Conservation (phyloP, 2,113 vertebrate genomes). For the Globicephala melas region DNA sequence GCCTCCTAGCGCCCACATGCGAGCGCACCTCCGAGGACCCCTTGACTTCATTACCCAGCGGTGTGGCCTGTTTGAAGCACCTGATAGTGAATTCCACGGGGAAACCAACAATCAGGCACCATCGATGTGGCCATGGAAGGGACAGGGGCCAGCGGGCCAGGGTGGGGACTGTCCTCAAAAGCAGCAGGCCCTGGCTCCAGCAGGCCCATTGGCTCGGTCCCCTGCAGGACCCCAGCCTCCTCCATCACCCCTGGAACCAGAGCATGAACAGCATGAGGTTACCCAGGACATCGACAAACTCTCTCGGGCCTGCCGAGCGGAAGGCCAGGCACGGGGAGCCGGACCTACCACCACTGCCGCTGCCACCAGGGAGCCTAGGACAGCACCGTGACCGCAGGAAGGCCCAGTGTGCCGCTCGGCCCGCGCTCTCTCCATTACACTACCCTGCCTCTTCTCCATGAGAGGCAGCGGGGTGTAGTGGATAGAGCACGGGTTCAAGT, state of each 20-base stretch:
- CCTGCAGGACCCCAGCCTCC: background rate
- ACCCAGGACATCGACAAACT: background rate
- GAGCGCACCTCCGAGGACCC: background rate
- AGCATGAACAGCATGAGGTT: background rate
- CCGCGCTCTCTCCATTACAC: constrained; percentile 65
- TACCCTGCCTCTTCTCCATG: constrained; percentile 64
- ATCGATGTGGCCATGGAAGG: accelerated
- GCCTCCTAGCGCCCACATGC: background rate
- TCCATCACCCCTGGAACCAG: background rate
- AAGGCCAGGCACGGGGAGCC: background rate
- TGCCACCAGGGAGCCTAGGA: background rate
- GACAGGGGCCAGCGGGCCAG: background rate
- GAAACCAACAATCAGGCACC: background rate
- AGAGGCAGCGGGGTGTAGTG: constrained; percentile 64
- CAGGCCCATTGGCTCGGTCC: background rate
- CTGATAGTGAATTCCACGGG: background rate
- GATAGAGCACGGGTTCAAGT: constrained; percentile 66
- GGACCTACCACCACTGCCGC: background rate
- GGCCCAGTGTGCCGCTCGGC: background rate
- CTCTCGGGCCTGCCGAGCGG: background rate
- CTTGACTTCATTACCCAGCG: background rate
- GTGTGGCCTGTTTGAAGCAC: background rate
- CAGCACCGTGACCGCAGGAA: background rate
- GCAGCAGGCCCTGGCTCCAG: background rate
- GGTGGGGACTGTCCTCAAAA: background rate